A percentile compares a stretch with the other conserved stretches of the same genome.
Evolutionary conservation across 2,797 vertebrate genomes (phyloP).

Genomic region (Muraenolepis orangiensis): DNA sequence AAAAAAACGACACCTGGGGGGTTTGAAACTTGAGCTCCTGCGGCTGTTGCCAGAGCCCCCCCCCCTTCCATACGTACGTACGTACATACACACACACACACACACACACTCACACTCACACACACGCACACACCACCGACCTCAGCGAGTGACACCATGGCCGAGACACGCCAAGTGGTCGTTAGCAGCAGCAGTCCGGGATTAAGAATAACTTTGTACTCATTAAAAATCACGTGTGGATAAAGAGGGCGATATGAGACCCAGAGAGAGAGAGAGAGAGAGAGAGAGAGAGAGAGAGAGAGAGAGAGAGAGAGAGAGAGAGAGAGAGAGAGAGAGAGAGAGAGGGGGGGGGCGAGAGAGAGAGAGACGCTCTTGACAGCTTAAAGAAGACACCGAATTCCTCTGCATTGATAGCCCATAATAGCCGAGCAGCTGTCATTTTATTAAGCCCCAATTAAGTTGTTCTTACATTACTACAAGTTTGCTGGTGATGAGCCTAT

Average conservation of each 20-base stretch:
- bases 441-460: conserved; percentile 53
- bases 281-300: conserved; percentile 27
- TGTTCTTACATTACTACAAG: conserved; percentile 41
- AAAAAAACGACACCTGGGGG: conserved; percentile 72
- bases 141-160: conserved; percentile 44
- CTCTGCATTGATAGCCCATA: conserved; percentile 15
- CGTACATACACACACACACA: too few relatives aligned
- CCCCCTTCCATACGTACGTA: too few relatives aligned
- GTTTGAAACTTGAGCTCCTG: conserved; percentile 62
- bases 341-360: conserved; percentile 18
- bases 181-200: conserved; percentile 53
- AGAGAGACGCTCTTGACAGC: conserved; percentile 26
- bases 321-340: conserved; percentile 23
- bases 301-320: conserved; percentile 21
- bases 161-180: conserved; percentile 37
- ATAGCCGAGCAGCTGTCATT: conserved; percentile 53
- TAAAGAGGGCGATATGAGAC: conserved; percentile 30
- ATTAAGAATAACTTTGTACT: conserved; percentile 55
- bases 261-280: conserved; percentile 8
- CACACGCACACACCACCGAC: conserved; percentile 20
- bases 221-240: conserved; percentile 48
- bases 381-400: conserved; percentile 42
- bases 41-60: conserved; percentile 56
- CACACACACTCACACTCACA: too few relatives aligned
- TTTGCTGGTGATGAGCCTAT: conserved; percentile 4